Evolutionary conservation across 2,888 invertebrate genomes (phyloP).

Genomic region (Alloplasta piceator): DNA sequence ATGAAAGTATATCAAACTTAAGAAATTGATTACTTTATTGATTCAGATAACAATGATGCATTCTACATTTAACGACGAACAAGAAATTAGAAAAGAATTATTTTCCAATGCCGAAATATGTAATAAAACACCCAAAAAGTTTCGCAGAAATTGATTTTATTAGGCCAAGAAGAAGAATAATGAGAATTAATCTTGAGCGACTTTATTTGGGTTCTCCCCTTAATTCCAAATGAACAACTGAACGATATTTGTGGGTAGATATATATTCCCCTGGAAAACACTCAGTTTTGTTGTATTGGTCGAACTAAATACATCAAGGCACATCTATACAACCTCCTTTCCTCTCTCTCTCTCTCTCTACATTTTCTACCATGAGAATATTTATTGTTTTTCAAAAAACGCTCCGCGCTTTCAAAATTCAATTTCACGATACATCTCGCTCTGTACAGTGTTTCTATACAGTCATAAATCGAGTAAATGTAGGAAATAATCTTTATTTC

Average conservation of each 20-base stretch:
- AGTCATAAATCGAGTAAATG: slow-evolving; percentile 14
- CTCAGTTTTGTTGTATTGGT: slow-evolving; percentile 56
- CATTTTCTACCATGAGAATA: slow-evolving; percentile 27
- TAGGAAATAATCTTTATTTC: not conserved
- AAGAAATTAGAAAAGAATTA: no score
- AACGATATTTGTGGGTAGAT: slow-evolving; percentile 32
- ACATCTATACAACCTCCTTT: slow-evolving; percentile 48
- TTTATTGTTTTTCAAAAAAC: slow-evolving; percentile 24
- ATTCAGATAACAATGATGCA: no score
- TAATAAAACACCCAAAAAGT: no score
- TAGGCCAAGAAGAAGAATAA: no score
- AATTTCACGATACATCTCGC: not conserved
- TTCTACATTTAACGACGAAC: no score
- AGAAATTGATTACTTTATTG: no score
- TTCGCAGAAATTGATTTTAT: no score
- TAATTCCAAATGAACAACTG: slow-evolving; percentile 42
- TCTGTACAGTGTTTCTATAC: slow-evolving; percentile 31
- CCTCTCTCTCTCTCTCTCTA: not conserved
- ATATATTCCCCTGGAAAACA: no score
- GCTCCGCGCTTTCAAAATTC: slow-evolving; percentile 10
- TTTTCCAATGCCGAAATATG: no score
- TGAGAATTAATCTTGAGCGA: no score
- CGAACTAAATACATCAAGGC: slow-evolving; percentile 76
- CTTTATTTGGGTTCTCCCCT: no score
- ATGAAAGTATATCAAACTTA: no score